Percentiles rank a stretch among this genome's conserved stretches.
These are phyloP conservation scores for Bettongia penicillata DNA, from an alignment of 2,113 vertebrate genomes.

Conservation along the genomic window DNA sequence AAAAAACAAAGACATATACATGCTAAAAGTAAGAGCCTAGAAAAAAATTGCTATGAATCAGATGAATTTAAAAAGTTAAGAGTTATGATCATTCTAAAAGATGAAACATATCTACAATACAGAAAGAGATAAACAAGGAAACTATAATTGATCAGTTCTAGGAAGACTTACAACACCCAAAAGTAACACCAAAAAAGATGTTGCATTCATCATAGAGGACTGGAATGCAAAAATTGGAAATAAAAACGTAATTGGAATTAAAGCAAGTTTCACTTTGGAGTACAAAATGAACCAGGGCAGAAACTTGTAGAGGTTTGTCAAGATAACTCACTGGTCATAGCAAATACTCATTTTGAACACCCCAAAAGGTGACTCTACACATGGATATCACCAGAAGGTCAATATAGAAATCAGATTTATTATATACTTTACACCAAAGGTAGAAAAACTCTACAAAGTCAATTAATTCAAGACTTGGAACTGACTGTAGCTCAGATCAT, in stretches of 20 bases:
- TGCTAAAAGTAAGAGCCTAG: background rate
- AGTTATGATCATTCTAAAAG: background rate
- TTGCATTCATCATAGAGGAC: background rate
- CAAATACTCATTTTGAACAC: background rate
- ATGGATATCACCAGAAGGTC: background rate
- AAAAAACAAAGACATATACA: background rate
- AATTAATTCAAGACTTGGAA: background rate
- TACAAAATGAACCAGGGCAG: background rate
- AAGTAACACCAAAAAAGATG: background rate
- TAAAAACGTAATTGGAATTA: background rate
- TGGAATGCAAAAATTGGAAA: background rate
- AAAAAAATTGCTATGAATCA: background rate
- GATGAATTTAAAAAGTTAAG: background rate
- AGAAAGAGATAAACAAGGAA: background rate
- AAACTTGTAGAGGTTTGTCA: background rate
- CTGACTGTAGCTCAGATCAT: background rate
- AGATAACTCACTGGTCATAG: background rate
- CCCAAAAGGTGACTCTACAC: background rate
- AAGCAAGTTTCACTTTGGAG: background rate
- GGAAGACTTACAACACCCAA: background rate
- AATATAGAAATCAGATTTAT: background rate
- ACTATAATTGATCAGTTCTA: background rate
- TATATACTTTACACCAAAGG: background rate
- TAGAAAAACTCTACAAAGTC: background rate
- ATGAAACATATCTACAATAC: background rate